Evolutionary conservation across 2,113 vertebrate species (phyloP), one percentile per base, ranked within the genome.

Genomic region (Gallinago undulata): DNA sequence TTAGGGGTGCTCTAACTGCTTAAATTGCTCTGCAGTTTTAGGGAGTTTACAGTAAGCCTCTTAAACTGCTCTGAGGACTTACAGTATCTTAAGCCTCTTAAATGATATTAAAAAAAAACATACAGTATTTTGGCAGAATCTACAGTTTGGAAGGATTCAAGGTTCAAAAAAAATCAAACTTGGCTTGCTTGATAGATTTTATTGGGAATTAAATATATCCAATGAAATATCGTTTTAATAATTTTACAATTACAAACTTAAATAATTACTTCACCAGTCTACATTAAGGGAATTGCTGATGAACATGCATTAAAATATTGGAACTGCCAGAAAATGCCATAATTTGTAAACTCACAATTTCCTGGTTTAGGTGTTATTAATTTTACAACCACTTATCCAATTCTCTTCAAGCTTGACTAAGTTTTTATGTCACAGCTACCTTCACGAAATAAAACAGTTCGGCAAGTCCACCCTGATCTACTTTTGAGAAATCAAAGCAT

Each of bases 11-110:
- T 93, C 70, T 66, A 43, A 47, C 89, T 89, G 77, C 94, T 96
- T 39, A 87, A 94, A 96, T 91, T 96, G 87, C 96, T 96, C 94
- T 89, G 94, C 91, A 93, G 89, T 96, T 96, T 93, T 92, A 94
- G 88, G 68, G 79, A 83, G 90, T 94, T 97, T 96, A 92, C 57
- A 89, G 96, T 95, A 96, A 94, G 94, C 95, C 84, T 96, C 94
- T 96, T 97, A 97, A 96, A 94, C 86, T 92, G 74, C 89, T 95
- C 84, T 68, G 50, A 95, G 87, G 77, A 94, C 81, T 96, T 95
- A 95, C 74, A 97, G 83, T 91, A 92, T 81, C 91, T 87, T 95
- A 96, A 97, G 89, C 95, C 47, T 95, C 96, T 95, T 94, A 94
- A 96, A 91, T 94, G 48, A 94, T 85, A 93, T 95, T 95, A 87